Conservation (phyloP, 2,888 invertebrate species). For the Invenusta paracnida region DNA sequence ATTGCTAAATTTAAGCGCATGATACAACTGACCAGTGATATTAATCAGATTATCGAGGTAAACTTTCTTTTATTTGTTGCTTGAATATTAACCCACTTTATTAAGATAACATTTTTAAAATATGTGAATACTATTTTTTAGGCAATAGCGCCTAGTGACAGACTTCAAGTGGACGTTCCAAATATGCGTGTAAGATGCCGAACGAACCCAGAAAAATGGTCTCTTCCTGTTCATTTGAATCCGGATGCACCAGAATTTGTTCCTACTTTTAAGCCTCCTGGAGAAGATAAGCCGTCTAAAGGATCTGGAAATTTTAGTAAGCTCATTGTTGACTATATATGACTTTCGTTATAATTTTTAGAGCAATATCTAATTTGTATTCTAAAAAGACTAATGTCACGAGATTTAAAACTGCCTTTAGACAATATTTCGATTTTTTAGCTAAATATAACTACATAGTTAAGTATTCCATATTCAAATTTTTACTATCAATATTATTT, state of each 20-base stretch:
- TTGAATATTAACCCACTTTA: not conserved
- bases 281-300: not conserved
- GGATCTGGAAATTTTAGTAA: not conserved
- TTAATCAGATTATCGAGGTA: constrained; percentile 8
- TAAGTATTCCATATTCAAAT: too few species aligned
- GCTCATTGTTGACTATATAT: not conserved
- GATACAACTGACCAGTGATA: not conserved
- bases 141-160: constrained; percentile 28
- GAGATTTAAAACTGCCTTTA: not conserved
- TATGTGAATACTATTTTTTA: constrained; percentile 1
- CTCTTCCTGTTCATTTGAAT: constrained; percentile 32
- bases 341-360: not conserved
- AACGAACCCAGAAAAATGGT: constrained; percentile 18
- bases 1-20: constrained; percentile 44
- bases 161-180: not conserved
- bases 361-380: not conserved
- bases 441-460: too few species aligned
- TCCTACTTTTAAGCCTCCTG: not conserved
- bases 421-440: not conserved
- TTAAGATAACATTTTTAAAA: not conserved
- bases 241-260: constrained; percentile 39
- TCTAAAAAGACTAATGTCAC: not conserved
- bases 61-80: not conserved
- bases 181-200: not conserved
- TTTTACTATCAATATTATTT: too few species aligned